Base-by-base conservation (phyloP, 2,113 vertebrate genomes). In the Ceratotherium simum region DNA sequence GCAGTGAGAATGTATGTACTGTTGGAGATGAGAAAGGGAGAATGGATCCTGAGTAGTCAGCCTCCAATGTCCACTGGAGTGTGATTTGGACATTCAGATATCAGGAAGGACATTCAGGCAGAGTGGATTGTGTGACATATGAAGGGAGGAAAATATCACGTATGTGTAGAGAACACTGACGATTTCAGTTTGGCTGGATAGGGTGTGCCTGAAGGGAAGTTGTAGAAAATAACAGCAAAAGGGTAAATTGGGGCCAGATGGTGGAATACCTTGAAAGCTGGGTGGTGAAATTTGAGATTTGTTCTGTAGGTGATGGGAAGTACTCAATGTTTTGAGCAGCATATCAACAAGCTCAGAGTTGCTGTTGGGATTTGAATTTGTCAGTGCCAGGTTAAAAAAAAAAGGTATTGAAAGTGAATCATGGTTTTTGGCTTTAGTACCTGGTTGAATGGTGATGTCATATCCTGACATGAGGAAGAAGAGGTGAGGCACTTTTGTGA, bases 321-420 rank as follows among this genome's bases (percentile, higher is more conserved):
- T 12, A 27, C 29, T 90, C 16, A 76, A 7, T 16, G 25, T 84
- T 89, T 87, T 78, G 33, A 92, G 65, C 21, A 73, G 27, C 42
- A 36, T n/a, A 56, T 11, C 4, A 76, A 5, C 29, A 76, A 64
- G 8, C 9, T 94, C 18, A 90, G 56, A 90, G n/a, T 82, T 97
- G 48, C 90, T 69, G 18, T 60, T 48, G 94, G 6, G 51, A 67
- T 94, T 87, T 95, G 39, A 96, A 42, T 82, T 82, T 62, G 29
- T 62, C 2, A 12, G 42, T 93, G 42, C 70, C 18, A 46, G 27
- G 31, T 92, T 96, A 79, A 21, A 56, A 56, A 48, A 64, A 87
- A 33, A 46, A 79, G 1, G 2, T 42, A 42, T 84, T 93, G 14
- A 42, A 54, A 27, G 20, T 42, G 18, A 82, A 60, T 91, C 2